Evolutionary conservation across 1,140 invertebrate species (phyloP), one percentile per base, ranked within the genome.

Genomic region (Drosophila bipectinata): DNA sequence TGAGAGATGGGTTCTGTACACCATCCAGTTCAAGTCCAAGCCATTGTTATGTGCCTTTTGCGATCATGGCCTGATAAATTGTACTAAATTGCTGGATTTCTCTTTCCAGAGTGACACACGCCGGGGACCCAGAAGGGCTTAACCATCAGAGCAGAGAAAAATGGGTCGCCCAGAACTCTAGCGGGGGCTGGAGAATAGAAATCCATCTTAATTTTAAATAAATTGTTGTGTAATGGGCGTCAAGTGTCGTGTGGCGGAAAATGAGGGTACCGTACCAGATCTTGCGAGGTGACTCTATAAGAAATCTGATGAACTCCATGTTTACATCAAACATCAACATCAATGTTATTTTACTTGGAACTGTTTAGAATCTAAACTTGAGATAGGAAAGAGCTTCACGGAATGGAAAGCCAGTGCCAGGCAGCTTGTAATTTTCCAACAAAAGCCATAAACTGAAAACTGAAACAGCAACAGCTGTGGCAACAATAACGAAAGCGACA

Each of bases 191-290:
- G 26, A 37, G 49, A 59, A 48, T 58, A 63, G 69, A 73, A 72
- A 73, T 55, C 72, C 71, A 72, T 73, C 45, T 75, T 75, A 74
- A 75, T 75, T 75, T 66, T 74, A 74, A 57, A 74, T 74, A 74
- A 74, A 74, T 74, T 74, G 71, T 73, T 44, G 12, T 61, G 34
- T 54, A 75, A 75, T 75, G 72, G 72, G 41, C 53, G 54, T 59
- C 26, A 28, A 66, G 62, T 67, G 72, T 67, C 62, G 56, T 67
- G 51, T n/a, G 61, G 55, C 61, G 55, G 55, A 54, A 67, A 76
- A 67, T 76, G 60, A 49, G 72, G 72, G 71, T 57, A 44, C 14
- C 15, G 14, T 44, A 74, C 28, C 51, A 63, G 9, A 32, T 32
- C 44, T 41, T 44, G 21, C n/a, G 26, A 32, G 52, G 4, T 4